These are phyloP conservation scores for Fratercula arctica DNA, from an alignment of 2,797 vertebrate genomes.

Conservation along the genomic window DNA sequence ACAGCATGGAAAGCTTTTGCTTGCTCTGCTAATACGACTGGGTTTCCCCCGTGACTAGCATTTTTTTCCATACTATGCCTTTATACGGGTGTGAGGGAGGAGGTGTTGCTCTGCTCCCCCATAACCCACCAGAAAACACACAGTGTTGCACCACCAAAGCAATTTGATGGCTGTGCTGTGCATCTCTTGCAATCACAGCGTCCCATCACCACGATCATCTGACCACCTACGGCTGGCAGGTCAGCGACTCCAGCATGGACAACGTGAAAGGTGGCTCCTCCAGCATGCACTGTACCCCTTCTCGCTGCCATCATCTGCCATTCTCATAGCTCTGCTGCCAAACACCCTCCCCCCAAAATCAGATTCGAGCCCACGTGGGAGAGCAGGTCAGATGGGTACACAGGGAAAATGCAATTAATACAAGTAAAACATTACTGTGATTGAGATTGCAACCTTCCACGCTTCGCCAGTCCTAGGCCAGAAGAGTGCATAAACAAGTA, in stretches of 20 bases:
- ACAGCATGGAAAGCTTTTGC: neutral
- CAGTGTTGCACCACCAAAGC: neutral
- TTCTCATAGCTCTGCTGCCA: neutral
- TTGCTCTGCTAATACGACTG: neutral
- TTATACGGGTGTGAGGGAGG: neutral
- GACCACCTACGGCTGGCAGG: neutral
- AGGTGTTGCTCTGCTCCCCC: neutral
- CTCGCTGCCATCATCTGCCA: neutral
- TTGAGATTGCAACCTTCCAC: slow-evolving; percentile 7
- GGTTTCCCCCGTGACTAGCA: neutral
- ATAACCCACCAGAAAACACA: neutral
- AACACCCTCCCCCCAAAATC: neutral
- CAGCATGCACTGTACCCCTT: neutral
- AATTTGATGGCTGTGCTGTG: neutral
- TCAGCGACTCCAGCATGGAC: neutral
- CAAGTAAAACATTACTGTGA: neutral
- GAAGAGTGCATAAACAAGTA: neutral
- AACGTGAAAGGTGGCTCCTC: neutral
- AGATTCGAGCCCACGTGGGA: neutral
- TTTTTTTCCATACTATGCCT: neutral
- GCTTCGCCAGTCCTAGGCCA: neutral
- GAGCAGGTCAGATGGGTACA: neutral
- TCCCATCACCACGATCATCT: neutral
- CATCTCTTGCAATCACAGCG: neutral
- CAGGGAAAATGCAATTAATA: slow-evolving; percentile 8